These are phyloP conservation scores for Phyllopteryx taeniolatus DNA, from an alignment of 2,113 vertebrate species.

Conservation along the genomic window DNA sequence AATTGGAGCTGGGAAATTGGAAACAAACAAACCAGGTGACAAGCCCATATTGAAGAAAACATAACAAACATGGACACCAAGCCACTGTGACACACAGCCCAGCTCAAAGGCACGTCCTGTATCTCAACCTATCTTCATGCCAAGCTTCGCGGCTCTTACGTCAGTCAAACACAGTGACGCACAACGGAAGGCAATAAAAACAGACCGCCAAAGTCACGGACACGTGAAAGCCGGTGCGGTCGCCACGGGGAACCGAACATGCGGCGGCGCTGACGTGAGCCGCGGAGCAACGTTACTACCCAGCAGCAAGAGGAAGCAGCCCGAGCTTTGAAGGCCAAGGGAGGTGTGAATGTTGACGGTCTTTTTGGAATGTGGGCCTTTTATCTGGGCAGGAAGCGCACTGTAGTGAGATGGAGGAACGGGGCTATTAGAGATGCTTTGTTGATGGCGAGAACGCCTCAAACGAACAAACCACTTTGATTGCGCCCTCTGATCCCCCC, in stretches of 20 bases:
- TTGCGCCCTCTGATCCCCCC: slow-evolving; percentile 66
- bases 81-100: slow-evolving; percentile 14
- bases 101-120: not conserved
- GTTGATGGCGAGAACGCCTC: slow-evolving; percentile 57
- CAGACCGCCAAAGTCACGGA: slow-evolving; percentile 63
- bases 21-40: not conserved
- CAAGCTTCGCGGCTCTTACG: slow-evolving; percentile 25
- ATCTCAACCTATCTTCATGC: slow-evolving; percentile 28
- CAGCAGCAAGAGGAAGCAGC: slow-evolving; percentile 28
- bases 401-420: slow-evolving; percentile 59
- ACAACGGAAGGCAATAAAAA: slow-evolving; percentile 57
- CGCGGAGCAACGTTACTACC: slow-evolving; percentile 58
- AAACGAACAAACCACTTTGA: slow-evolving; percentile 61
- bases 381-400: slow-evolving; percentile 76
- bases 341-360: slow-evolving; percentile 57
- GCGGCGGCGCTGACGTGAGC: slow-evolving; percentile 33
- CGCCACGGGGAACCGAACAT: slow-evolving; percentile 54
- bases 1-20: not conserved
- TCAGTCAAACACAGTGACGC: slow-evolving; percentile 31
- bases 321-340: slow-evolving; percentile 58
- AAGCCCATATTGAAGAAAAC: not conserved
- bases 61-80: slow-evolving; percentile 25
- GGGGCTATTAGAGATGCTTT: slow-evolving; percentile 67
- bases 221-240: slow-evolving; percentile 54
- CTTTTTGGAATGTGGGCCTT: slow-evolving; percentile 67